Evolutionary conservation across 2,888 invertebrate genomes (phyloP).

Genomic region (Desoria tigrina): DNA sequence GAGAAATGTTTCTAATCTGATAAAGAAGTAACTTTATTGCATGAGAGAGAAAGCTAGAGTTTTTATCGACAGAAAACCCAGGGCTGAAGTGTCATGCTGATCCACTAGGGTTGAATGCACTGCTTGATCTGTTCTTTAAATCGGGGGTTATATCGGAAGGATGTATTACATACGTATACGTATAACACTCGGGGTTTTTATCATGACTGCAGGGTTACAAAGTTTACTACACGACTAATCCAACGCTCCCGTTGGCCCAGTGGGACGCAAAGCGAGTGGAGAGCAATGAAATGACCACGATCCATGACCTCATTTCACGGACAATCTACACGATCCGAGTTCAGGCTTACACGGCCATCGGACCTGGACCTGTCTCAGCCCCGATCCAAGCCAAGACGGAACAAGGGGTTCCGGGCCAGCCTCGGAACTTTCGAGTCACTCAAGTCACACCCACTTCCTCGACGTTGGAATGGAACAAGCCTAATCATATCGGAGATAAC

Average conservation of each 20-base stretch:
- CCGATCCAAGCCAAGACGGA: conserved; percentile 98
- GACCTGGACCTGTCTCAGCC: conserved; percentile 89
- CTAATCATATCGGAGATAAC: conserved; percentile 86
- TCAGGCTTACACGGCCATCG: conserved; percentile 89
- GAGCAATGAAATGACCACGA: conserved; percentile 87
- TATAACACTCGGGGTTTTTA: too few species aligned
- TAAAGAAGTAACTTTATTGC: background rate
- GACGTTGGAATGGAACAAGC: conserved; percentile 88
- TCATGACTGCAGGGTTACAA: conserved; percentile 78
- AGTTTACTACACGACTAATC: conserved; percentile 91
- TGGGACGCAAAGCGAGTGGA: conserved; percentile 95
- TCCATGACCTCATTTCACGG: conserved; percentile 86
- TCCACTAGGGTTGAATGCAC: background rate
- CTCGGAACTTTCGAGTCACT: conserved; percentile 81
- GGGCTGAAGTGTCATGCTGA: conserved; percentile 7
- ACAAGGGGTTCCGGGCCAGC: conserved; percentile 95
- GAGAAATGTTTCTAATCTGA: conserved; percentile 7
- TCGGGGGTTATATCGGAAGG: too few species aligned
- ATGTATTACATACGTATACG: too few species aligned
- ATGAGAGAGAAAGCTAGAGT: background rate
- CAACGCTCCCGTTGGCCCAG: conserved; percentile 79
- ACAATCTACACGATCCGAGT: conserved; percentile 93
- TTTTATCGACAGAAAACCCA: background rate
- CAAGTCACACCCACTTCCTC: conserved; percentile 88
- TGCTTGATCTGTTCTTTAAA: too few species aligned